Conservation (phyloP, 30 jellyfish, hydroid and myxozoan genomes). For the Turritopsis dohrnii region DNA sequence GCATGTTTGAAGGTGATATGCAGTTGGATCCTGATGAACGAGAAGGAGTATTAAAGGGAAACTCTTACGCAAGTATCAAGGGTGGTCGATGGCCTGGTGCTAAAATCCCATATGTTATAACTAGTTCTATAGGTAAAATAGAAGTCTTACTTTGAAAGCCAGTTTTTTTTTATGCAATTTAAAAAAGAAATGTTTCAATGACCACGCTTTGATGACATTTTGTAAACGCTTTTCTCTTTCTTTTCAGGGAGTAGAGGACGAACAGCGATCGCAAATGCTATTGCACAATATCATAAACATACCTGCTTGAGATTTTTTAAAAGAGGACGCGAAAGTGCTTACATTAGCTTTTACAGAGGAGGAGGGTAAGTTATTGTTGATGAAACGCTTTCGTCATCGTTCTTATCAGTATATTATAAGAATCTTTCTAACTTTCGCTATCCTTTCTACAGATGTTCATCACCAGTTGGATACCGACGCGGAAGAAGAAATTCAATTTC, state of each 20-base stretch:
- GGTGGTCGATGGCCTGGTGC: slow-evolving; percentile 33
- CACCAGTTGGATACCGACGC: slow-evolving; percentile 33
- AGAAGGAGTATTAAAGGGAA: neutral
- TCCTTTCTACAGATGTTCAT: slow-evolving; percentile 19
- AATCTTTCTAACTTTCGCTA: neutral
- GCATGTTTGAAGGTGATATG: slow-evolving; percentile 8
- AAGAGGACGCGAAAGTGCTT: neutral
- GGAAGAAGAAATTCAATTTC: slow-evolving; percentile 22
- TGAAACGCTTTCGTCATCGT: neutral
- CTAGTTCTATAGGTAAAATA: slow-evolving; percentile 6
- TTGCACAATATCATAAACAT: slow-evolving; percentile 8
- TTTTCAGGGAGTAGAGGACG: slow-evolving; percentile 4
- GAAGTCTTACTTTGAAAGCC: neutral
- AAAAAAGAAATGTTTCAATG: no score
- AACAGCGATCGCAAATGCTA: slow-evolving; percentile 10
- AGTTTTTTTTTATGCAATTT: no score
- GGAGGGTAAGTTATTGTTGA: slow-evolving; percentile 9
- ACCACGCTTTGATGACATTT: no score
- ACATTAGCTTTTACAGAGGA: slow-evolving; percentile 18
- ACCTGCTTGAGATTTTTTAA: slow-evolving; percentile 20
- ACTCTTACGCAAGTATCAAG: neutral
- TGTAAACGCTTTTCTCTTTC: neutral
- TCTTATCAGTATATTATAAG: no score
- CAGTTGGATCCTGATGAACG: slow-evolving; percentile 11
- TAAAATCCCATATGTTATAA: slow-evolving; percentile 17